Evolutionary conservation across 2,888 invertebrate species (phyloP), one percentile per base, ranked within the genome.

Genomic region (Himalopsyche tibetana): DNA sequence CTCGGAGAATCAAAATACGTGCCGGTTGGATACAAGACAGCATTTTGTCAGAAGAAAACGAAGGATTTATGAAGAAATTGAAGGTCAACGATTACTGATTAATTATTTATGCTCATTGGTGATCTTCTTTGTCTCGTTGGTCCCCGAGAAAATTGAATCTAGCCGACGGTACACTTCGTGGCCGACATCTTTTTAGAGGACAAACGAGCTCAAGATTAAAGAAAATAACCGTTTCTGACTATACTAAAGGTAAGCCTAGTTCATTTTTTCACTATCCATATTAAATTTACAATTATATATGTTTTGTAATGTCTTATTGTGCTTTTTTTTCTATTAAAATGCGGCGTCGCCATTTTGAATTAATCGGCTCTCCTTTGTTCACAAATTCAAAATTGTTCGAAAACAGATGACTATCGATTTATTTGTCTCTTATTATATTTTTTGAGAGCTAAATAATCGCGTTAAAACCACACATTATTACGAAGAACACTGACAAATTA

Each of bases 221-320:
- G 86, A 92, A 93, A 85, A 92, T 94, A 56, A 91, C 91, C 91
- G 1, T 93, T 93, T 90, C 90, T 92, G 74, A 91, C 91, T 94
- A 89, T 92, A 93, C 87, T 91, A 93, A 85, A 91, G 93, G 93
- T 92, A 82, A 85, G 83, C 12, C 55, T 38, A 55, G 9, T 80
- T 40, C 11, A 42, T 8, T 8, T 42, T 42, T 42, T 42, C 42
- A 8, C 0, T 9, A 5, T 8, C 9, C 3, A 42, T 8, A 42
- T 8, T 9, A 42, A 42, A 42, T 2, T 42, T 8, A 42, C 42
- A 42, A 9, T 28, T 28, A 28, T 28, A 28, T 28, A 28, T 28
- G 28, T 28, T n/a, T 28, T 28, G 28, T 28, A 28, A 28, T 28
- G 28, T 28, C 28, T 28, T 28, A 28, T 28, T 28, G 28, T 28